phyloP scores from a whole-genome alignment of 2,888 invertebrate genomes.

The Acanthosepion pharaonis region DNA sequence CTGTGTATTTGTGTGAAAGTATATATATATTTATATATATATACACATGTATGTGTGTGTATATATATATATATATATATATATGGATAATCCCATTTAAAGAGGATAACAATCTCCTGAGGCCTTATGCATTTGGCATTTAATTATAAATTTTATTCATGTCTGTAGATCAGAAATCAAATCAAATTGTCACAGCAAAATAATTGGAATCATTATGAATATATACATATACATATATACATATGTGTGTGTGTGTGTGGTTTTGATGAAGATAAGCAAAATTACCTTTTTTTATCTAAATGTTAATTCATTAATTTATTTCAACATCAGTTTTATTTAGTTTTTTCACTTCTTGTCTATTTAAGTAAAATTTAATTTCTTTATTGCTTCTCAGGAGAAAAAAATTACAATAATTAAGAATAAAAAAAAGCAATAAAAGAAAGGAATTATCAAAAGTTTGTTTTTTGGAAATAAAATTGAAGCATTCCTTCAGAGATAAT shows the following conservation, averaged over 20 bases:
- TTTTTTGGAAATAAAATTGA: not conserved
- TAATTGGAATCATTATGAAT: not conserved
- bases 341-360: not conserved
- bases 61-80: slow-evolving; percentile 20
- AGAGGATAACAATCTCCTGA: not conserved
- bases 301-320: not conserved
- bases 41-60: too few species aligned
- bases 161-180: not conserved
- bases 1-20: too few species aligned
- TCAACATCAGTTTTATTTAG: not conserved
- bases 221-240: not conserved
- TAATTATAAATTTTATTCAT: not conserved
- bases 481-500: not conserved
- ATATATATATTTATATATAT: not conserved
- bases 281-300: not conserved
- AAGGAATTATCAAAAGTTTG: not conserved
- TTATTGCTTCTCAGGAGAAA: not conserved
- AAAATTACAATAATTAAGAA: not conserved
- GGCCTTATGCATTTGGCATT: not conserved
- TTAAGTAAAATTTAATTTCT: not conserved
- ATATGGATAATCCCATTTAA: not conserved
- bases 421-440: not conserved
- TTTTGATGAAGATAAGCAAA: not conserved
- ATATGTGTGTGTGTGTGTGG: too few species aligned
- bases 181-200: not conserved